Conservation (phyloP, 2,888 invertebrate genomes). For the Meganola albula region DNA sequence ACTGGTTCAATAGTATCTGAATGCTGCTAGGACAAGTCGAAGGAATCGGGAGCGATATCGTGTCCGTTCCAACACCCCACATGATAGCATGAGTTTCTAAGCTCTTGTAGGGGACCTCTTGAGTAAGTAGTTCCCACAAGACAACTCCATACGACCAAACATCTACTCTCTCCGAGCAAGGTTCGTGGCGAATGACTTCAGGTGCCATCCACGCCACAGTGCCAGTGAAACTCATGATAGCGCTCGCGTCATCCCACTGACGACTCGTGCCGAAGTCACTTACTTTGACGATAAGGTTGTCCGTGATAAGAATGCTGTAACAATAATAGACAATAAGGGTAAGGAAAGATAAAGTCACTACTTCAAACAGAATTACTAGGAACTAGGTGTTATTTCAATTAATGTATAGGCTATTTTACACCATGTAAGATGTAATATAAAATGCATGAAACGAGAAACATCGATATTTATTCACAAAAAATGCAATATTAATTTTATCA, state of each 20-base stretch:
- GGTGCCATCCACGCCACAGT: slow-evolving; percentile 99
- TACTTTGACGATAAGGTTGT: slow-evolving; percentile 91
- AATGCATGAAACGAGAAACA: too few relatives aligned
- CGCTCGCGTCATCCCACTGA: slow-evolving; percentile 96
- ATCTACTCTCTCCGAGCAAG: slow-evolving; percentile 98
- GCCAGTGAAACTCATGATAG: slow-evolving; percentile 97
- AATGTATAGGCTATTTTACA: too few relatives aligned
- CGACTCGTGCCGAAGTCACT: slow-evolving; percentile 98
- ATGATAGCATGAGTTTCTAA: slow-evolving; percentile 97
- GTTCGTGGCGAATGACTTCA: slow-evolving; percentile 97
- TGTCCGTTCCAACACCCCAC: slow-evolving; percentile 98
- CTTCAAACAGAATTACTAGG: too few relatives aligned
- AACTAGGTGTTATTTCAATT: too few relatives aligned
- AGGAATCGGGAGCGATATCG: slow-evolving; percentile 94
- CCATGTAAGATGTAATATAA: too few relatives aligned
- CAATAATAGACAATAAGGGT: too few relatives aligned
- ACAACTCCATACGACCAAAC: slow-evolving; percentile 99
- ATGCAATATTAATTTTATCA: too few relatives aligned
- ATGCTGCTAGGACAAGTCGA: slow-evolving; percentile 92
- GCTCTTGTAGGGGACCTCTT: slow-evolving; percentile 76
- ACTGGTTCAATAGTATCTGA: slow-evolving; percentile 91
- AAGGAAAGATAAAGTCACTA: too few relatives aligned
- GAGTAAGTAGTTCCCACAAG: slow-evolving; percentile 97
- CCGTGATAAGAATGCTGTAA: slow-evolving; percentile 88
- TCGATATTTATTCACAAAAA: too few relatives aligned